phyloP scores from a whole-genome alignment of 2,113 vertebrate species.

The Xenotilapia flavipinnis region DNA sequence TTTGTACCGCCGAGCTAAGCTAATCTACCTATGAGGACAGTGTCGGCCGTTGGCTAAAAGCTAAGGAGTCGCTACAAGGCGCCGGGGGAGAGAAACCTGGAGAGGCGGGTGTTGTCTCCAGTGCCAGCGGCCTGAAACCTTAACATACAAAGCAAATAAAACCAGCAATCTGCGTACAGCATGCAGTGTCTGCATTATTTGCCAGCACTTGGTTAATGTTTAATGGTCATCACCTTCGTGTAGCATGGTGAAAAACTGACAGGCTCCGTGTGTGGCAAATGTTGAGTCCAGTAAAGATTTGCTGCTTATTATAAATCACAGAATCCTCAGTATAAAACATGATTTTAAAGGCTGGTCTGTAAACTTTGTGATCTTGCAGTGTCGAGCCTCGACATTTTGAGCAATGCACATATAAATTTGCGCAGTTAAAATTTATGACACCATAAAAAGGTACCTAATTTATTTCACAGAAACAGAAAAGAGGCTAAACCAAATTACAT shows the following conservation, averaged over 20 bases:
- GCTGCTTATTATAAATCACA: neutral
- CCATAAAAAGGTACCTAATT: neutral
- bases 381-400: neutral
- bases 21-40: constrained; percentile 41
- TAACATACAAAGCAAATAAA: neutral
- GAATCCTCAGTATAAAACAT: neutral
- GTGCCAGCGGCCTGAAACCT: constrained; percentile 38
- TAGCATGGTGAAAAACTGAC: neutral
- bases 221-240: neutral
- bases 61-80: constrained; percentile 66
- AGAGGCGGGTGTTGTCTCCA: constrained; percentile 53
- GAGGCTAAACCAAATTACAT: constrained; percentile 16
- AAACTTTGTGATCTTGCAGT: neutral
- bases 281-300: neutral
- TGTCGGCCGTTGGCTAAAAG: constrained; percentile 64
- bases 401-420: neutral
- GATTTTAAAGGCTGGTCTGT: neutral
- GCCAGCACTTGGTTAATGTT: constrained; percentile 1
- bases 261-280: neutral
- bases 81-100: constrained; percentile 52
- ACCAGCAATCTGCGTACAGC: neutral
- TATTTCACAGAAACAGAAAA: constrained; percentile 9
- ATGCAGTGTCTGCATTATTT: neutral
- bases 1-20: constrained; percentile 48
- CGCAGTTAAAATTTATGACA: neutral